Percentiles rank a stretch among this genome's conserved stretches.
Conservation (phyloP, 2,888 invertebrate genomes). For the Megalurothrips usitatus region DNA sequence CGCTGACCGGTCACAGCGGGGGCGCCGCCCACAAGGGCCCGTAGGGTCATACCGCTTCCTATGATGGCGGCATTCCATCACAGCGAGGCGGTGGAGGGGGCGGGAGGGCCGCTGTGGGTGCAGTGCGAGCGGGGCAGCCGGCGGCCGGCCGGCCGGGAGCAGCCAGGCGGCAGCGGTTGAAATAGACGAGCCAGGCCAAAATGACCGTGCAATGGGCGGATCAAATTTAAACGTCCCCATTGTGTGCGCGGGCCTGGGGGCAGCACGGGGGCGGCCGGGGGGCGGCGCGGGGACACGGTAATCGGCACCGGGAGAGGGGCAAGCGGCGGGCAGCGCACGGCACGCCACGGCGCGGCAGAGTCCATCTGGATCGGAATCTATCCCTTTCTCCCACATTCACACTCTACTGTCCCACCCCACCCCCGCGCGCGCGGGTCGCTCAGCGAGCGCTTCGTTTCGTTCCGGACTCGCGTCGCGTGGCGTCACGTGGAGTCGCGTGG, state of each 20-base stretch:
- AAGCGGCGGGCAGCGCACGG: neutral
- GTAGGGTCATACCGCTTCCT: too few species aligned
- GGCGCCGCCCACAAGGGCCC: too few species aligned
- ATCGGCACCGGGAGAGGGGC: neutral
- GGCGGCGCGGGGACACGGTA: neutral
- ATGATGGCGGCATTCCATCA: too few species aligned
- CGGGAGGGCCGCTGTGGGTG: neutral
- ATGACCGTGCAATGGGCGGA: slow-evolving; percentile 7
- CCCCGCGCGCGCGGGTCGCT: too few species aligned
- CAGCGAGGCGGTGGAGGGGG: too few species aligned
- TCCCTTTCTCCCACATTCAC: neutral
- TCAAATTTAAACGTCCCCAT: slow-evolving; percentile 17
- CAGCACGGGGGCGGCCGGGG: too few species aligned
- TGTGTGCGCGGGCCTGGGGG: neutral
- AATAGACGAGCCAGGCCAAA: neutral
- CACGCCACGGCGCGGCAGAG: too few species aligned
- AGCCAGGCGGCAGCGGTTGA: neutral
- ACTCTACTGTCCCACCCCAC: neutral
- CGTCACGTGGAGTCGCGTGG: too few species aligned
- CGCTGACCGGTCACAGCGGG: too few species aligned
- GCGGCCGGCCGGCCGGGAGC: neutral
- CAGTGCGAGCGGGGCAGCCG: neutral
- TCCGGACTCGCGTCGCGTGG: too few species aligned
- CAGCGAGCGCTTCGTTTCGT: too few species aligned
- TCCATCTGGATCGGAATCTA: neutral